Base-by-base conservation (phyloP, 2,113 vertebrate genomes). In the Salvelinus fontinalis region DNA sequence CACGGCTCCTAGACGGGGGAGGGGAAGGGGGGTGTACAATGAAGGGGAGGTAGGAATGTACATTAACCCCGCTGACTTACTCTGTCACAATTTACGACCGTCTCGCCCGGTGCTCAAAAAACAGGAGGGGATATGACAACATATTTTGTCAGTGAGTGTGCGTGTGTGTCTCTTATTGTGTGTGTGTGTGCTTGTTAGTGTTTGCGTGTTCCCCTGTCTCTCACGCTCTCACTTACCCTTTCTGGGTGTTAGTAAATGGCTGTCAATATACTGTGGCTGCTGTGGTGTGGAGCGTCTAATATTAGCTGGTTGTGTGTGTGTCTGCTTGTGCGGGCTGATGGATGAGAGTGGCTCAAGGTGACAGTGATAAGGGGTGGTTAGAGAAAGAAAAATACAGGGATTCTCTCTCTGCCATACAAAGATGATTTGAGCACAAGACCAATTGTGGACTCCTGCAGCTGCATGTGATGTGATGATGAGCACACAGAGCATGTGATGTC, bases 261-360 rank as follows among this genome's bases (percentile, higher is more conserved):
- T 75, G 44, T 27, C 13, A 14, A 22, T 62, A 16, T 16, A 16
- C n/a, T 62, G 9, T 8, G n/a, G 7, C n/a, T 22, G n/a, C 59
- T 22, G 13, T 62, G 51, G 51, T 4, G 5, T 62, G 18, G 67
- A 80, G 31, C 14, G 4, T 54, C 8, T 24, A 34, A 69, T 34
- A 7, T 6, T 51, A n/a, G 26, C 86, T 73, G 75, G 75, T 71
- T 84, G 79, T 85, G 75, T 81, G 79, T 76, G 72, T 76, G 67
- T 57, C 27, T 71, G 54, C 49, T 66, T 26, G 22, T 29, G 75
- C 48, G 75, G 5, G 65, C 71, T 14, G 14, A 2, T 3, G 75
- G 29, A 27, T 62, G 16, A 39, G 29, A 65, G 64, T 18, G 5
- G 44, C 60, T 79, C 24, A 6, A 72, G 73, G 71, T 75, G 68